These are phyloP conservation scores for Bergia puertoricense DNA, from an alignment of 92 coral and sea anemone genomes.

Conservation along the genomic window DNA sequence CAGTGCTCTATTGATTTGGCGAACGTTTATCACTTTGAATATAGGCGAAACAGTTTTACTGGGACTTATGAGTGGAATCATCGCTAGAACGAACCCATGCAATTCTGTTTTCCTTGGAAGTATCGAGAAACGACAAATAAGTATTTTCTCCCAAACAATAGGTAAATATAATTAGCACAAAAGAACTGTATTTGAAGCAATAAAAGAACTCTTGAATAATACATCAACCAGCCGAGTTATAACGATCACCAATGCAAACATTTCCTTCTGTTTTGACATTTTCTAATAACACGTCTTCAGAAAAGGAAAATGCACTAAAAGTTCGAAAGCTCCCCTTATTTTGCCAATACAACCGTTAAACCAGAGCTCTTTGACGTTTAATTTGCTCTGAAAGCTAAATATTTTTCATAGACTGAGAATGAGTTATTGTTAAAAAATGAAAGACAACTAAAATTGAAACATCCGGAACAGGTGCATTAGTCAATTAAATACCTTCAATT, in stretches of 20 bases:
- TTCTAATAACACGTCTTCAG: not conserved
- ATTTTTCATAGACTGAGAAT: not conserved
- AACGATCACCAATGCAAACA: constrained; percentile 23
- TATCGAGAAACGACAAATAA: constrained; percentile 27
- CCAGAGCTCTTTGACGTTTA: not conserved
- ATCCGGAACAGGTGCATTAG: constrained; percentile 22
- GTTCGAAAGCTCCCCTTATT: not conserved
- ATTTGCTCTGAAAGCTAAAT: not conserved
- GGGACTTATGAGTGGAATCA: not conserved
- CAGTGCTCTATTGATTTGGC: not conserved
- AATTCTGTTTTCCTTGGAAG: constrained; percentile 4
- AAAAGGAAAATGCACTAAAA: not conserved
- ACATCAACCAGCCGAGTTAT: constrained; percentile 22
- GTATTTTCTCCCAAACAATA: constrained; percentile 17
- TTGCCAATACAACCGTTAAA: not conserved
- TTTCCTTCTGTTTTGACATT: constrained; percentile 13
- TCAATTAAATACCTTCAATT: constrained; percentile 30
- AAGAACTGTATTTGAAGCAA: constrained; percentile 38
- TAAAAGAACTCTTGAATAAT: constrained; percentile 33
- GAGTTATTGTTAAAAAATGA: not conserved
- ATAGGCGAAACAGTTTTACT: not conserved
- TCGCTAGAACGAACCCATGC: not conserved
- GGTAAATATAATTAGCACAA: constrained; percentile 30
- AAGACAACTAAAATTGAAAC: not conserved
- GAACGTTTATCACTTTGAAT: not conserved